phyloP scores from a whole-genome alignment of 2,113 vertebrate species.

The Callipepla squamata region DNA sequence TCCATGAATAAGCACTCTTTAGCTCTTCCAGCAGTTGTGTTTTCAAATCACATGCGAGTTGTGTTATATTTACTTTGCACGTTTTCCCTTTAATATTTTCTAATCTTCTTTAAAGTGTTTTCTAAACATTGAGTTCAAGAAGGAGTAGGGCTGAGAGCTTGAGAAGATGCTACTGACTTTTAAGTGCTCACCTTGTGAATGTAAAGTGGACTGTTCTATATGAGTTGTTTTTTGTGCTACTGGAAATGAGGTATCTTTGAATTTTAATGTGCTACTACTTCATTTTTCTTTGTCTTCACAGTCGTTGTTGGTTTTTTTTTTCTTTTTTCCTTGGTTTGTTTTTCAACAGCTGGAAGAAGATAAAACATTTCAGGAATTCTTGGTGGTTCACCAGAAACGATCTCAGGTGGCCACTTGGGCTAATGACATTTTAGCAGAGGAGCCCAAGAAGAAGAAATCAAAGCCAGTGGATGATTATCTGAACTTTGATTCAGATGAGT shows the following conservation, averaged over 20 bases:
- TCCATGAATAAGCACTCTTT: background rate
- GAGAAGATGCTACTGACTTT: background rate
- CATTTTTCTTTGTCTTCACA: background rate
- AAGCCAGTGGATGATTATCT: conserved; percentile 84
- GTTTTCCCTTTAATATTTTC: rapidly evolving
- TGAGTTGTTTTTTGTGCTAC: background rate
- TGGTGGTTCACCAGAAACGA: conserved; percentile 90
- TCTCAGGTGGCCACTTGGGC: conserved; percentile 87
- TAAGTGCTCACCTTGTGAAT: background rate
- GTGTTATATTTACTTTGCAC: rapidly evolving
- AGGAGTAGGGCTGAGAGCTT: background rate
- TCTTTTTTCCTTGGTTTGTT: background rate
- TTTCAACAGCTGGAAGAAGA: conserved; percentile 85
- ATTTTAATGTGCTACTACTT: background rate
- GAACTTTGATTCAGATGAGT: conserved; percentile 90
- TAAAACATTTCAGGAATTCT: conserved; percentile 89
- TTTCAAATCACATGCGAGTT: rapidly evolving
- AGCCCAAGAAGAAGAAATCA: conserved; percentile 30
- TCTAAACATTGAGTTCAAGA: background rate
- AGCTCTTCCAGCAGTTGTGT: rapidly evolving
- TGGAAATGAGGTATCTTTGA: background rate
- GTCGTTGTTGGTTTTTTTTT: no score
- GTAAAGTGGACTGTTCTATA: background rate
- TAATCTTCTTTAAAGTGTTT: background rate
- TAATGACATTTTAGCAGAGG: conserved; percentile 80